phyloP scores from a whole-genome alignment of 1,140 invertebrate species.

The Meloidogyne exigua region DNA sequence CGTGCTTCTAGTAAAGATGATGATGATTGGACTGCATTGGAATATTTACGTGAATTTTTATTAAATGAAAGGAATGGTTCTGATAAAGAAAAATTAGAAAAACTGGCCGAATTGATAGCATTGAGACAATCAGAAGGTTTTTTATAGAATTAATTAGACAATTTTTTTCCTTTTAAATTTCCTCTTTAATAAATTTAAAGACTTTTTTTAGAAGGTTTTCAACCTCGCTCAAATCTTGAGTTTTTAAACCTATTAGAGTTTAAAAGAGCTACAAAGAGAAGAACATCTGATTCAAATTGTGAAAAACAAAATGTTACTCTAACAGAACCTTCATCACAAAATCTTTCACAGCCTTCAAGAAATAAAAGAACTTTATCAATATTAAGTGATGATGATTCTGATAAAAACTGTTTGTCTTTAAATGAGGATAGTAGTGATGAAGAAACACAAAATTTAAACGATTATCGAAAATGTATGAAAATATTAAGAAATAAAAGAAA shows the following conservation, averaged over 20 bases:
- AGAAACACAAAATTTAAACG: slow-evolving; percentile 24
- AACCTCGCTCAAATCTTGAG: neutral
- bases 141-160: neutral
- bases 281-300: slow-evolving; percentile 1
- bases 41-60: slow-evolving; percentile 24
- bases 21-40: slow-evolving; percentile 23
- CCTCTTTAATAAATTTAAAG: neutral
- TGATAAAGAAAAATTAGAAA: slow-evolving; percentile 14
- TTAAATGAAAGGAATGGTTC: neutral
- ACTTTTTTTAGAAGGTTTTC: slow-evolving; percentile 20
- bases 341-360: neutral
- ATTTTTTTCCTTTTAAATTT: too few species aligned
- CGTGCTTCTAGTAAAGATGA: slow-evolving; percentile 21
- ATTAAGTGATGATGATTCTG: neutral
- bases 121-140: slow-evolving; percentile 17
- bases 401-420: neutral
- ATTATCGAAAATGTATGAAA: slow-evolving; percentile 19
- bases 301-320: neutral
- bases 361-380: neutral
- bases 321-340: neutral
- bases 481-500: slow-evolving; percentile 9
- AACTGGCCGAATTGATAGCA: slow-evolving; percentile 20
- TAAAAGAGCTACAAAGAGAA: slow-evolving; percentile 3
- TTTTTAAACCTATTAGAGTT: slow-evolving; percentile 9
- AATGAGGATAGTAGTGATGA: neutral